Evolutionary conservation across 2,113 vertebrate genomes (phyloP), one percentile per base, ranked within the genome.

Genomic region (Thalassoma bifasciatum): DNA sequence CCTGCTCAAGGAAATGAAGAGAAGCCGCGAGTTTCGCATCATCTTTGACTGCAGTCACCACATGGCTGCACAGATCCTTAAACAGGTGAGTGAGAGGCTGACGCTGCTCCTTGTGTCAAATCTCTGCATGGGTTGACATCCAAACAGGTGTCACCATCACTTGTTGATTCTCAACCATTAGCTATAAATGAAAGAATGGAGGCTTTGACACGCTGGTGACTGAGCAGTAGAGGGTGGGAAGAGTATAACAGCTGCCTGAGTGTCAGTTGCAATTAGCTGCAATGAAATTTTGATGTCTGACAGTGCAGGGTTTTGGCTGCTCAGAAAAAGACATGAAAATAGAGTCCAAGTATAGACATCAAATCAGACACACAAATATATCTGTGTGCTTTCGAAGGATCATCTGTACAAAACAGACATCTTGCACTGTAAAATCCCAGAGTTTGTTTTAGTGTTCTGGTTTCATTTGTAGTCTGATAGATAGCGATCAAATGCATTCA

Each of bases 1-100:
- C 0, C 94, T 99, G 71, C 96, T 99, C 17, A 99, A 99, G 90
- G 98, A 99, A 91, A 99, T 99, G 98, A 99, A 99, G 87, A 89
- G 97, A 14, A 96, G 97, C 85, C 78, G 97, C 63, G 98, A 99
- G 66, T 99, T 99, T 61, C 97, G 98, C 70, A 98, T 99, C 82
- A 99, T 99, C 91, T 99, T 99, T 0, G 98, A 99, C 92, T 99
- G 98, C 89, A 97, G 95, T 85, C 96, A 99, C 70, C 89, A 93
- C 19, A 98, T 98, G 97, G 98, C 98, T 0, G 98, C 97, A n/a
- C 96, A 97, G 93, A 95, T 99, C 83, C 96, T 99, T 75, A 98
- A 95, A 91, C 98, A 99, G 95, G 98, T 98, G 53, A 52, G 93
- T 38, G 10, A 1, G 12, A 37, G 22, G 26, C 36, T 34, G 30